These are phyloP conservation scores for Eristalinus aeneus DNA, from an alignment of 2,888 invertebrate genomes.

Conservation along the genomic window DNA sequence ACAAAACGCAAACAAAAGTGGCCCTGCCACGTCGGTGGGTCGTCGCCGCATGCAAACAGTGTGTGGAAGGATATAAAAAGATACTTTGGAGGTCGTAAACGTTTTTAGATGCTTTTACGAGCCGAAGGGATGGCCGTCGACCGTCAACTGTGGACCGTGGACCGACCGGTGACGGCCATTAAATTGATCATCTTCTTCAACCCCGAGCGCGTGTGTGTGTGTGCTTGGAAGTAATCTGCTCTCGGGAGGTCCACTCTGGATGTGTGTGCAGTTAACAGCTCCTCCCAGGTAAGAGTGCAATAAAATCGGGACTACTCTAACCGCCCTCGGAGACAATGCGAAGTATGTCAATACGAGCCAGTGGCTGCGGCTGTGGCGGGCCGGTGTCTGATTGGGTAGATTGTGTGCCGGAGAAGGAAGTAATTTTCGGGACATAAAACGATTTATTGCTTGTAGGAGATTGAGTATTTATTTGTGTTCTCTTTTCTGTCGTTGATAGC, in stretches of 20 bases:
- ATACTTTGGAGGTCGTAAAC: conserved; percentile 62
- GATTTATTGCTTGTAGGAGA: conserved; percentile 55
- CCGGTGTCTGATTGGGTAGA: conserved; percentile 4
- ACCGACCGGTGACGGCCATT: conserved; percentile 35
- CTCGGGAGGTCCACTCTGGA: conserved; percentile 55
- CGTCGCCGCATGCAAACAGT: conserved; percentile 5
- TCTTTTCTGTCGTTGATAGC: conserved; percentile 1
- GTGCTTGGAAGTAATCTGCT: conserved; percentile 11
- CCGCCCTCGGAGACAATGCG: not conserved
- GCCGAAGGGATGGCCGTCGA: conserved; percentile 29
- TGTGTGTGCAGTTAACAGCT: conserved; percentile 52
- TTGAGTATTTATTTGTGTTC: conserved; percentile 46
- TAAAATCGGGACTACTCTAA: conserved; percentile 40
- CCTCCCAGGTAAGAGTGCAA: conserved; percentile 51
- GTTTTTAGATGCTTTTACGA: conserved; percentile 59
- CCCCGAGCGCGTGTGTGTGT: no score
- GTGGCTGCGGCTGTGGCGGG: not conserved
- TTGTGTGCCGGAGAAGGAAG: conserved; percentile 37
- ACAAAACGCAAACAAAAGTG: conserved; percentile 13
- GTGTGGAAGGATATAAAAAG: conserved; percentile 36
- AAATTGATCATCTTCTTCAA: conserved; percentile 55
- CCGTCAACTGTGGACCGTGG: not conserved
- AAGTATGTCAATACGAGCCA: conserved; percentile 31
- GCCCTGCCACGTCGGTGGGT: not conserved
- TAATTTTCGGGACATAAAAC: conserved; percentile 55